Evolutionary conservation across 2,888 invertebrate genomes (phyloP), one percentile per base, ranked within the genome.

Genomic region (Axea sp.): DNA sequence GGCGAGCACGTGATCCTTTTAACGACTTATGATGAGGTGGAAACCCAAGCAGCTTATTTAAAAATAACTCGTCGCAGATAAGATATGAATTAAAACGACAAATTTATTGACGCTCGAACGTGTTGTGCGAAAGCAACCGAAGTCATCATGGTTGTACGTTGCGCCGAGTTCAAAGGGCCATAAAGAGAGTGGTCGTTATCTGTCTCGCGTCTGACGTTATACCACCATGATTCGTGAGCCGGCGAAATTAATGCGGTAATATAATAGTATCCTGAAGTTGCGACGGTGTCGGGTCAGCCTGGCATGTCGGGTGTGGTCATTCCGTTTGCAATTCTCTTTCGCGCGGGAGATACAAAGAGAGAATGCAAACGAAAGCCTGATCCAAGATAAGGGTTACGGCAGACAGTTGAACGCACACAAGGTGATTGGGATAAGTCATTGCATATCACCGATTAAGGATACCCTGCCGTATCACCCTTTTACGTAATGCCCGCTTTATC

Each of bases 281-380:
- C 5, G 55, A 28, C 69, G 60, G 59, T 73, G 59, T 22, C 57
- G 73, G 76, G 28, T 8, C 62, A 65, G 72, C 53, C 64, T 71
- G 82, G 84, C 80, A 83, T 84, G 79, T 75, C 82, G 83, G 84
- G 84, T 62, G 84, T 84, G 84, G 84, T 83, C 82, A 78, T 75
- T 78, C 57, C 51, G 45, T 43, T 59, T 45, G 45, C 67, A 67
- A 65, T 67, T 62, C 67, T 51, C 55, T 53, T 53, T 55, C 22
- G 43, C 64, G 64, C 65, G 47, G 60, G 60, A 60, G 39, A 67
- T 41, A 73, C 68, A 64, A 55, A 53, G 68, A 73, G 77, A 75
- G 74, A 76, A 79, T 59, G 76, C 76, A 77, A 73, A 77, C 72
- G 77, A 81, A 81, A 82, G 79, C 75, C 71, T 68, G 83, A 83